Conservation (phyloP, 1,140 invertebrate genomes). For the Adelges cooleyi region DNA sequence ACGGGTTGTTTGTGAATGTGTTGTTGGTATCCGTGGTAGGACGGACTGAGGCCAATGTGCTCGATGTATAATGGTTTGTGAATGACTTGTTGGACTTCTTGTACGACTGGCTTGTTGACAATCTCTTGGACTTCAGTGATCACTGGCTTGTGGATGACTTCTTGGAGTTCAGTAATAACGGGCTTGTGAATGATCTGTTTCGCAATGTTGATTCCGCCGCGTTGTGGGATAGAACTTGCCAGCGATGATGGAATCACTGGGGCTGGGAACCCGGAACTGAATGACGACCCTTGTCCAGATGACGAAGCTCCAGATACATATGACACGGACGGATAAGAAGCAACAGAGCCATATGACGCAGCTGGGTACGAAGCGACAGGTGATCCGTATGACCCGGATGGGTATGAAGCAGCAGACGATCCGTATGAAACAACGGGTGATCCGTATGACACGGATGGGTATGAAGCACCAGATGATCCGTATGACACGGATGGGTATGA, state of each 20-base stretch:
- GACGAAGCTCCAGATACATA: not conserved
- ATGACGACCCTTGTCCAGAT: not conserved
- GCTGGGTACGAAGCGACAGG: not conserved
- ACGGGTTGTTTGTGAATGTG: constrained; percentile 1
- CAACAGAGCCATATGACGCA: not conserved
- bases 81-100: constrained; percentile 20
- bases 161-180: constrained; percentile 13
- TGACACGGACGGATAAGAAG: not conserved
- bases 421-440: too few species aligned
- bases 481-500: not conserved
- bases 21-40: constrained; percentile 16
- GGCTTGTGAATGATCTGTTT: constrained; percentile 29
- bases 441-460: too few species aligned
- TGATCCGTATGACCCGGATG: not conserved
- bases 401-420: too few species aligned
- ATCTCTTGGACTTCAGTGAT: constrained; percentile 25
- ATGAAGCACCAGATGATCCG: not conserved
- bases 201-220: not conserved
- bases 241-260: not conserved
- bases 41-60: constrained; percentile 18
- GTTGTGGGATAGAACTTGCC: not conserved
- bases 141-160: constrained; percentile 27
- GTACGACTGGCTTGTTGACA: constrained; percentile 17
- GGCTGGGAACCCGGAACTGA: not conserved
- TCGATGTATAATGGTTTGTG: constrained; percentile 21